Evolutionary conservation across 2,888 invertebrate genomes (phyloP), one percentile per base, ranked within the genome.

Genomic region (Meganola albula): DNA sequence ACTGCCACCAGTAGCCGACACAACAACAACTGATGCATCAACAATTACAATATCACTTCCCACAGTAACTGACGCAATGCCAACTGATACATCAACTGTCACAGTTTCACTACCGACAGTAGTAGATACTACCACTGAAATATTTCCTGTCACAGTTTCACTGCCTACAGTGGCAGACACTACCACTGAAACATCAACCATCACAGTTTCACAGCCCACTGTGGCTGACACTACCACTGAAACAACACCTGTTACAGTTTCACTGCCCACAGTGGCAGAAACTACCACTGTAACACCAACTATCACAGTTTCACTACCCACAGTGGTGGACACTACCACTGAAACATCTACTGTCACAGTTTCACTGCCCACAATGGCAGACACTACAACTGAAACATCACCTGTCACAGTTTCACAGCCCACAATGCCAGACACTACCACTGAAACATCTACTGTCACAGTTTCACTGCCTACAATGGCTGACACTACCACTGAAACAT

Each of bases 81-180:
- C 29, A 9, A 25, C 16, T 4, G 28, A 31, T 9, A 11, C 29
- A 6, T 14, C 31, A 12, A 31, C 37, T 10, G 16, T 20, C 7
- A 23, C 24, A 12, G n/a, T 12, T 4, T 12, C 26, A 5, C 10
- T 25, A 16, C 31, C 31, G 1, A 26, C 34, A 1, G 6, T 12
- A 1, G 29, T 4, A 3, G 27, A 21, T 2, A n/a, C 29, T 0
- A 16, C 31, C 2, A 31, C 27, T 12, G 34, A 29, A 11, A 22
- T 29, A 8, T 20, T 26, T n/a, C 13, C 32, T 4, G 30, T 26
- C 0, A 27, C 23, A 4, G 8, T 12, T 6, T 12, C 33, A 4
- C 9, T 23, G 1, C 23, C 34, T 10, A 16, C 34, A 10, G 14
- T 12, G n/a, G 10, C 6, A n/a, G 27, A 14, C 12, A 5, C 20